phyloP scores from a whole-genome alignment of 2,888 invertebrate genomes.

The Cheilosia scutellata region DNA sequence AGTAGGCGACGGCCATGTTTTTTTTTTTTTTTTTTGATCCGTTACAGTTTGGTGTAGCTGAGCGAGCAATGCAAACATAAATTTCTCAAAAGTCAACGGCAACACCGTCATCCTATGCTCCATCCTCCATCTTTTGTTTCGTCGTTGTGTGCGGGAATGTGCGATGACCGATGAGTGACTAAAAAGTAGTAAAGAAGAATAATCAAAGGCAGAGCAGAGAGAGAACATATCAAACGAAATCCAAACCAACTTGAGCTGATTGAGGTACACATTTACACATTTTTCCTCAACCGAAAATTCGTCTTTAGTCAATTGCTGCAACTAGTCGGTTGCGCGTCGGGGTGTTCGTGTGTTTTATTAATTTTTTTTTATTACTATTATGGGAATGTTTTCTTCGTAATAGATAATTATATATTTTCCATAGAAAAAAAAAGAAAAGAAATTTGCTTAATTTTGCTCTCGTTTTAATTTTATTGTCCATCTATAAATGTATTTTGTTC shows the following conservation, averaged over 20 bases:
- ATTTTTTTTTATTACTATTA: slow-evolving; percentile 58
- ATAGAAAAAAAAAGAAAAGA: slow-evolving; percentile 21
- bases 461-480: slow-evolving; percentile 24
- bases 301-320: slow-evolving; percentile 71
- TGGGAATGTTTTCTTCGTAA: slow-evolving; percentile 58
- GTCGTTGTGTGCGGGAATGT: too few species aligned
- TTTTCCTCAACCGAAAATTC: slow-evolving; percentile 64
- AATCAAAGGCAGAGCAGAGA: slow-evolving; percentile 10
- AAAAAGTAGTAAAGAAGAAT: slow-evolving; percentile 25
- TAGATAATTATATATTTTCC: slow-evolving; percentile 57
- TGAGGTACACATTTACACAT: slow-evolving; percentile 14
- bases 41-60: too few species aligned
- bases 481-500: slow-evolving; percentile 49
- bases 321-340: slow-evolving; percentile 70
- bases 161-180: too few species aligned
- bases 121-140: too few species aligned
- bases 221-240: slow-evolving; percentile 54
- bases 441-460: slow-evolving; percentile 21
- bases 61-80: too few species aligned
- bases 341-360: slow-evolving; percentile 57
- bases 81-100: too few species aligned
- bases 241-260: slow-evolving; percentile 5
- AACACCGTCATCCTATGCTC: too few species aligned
- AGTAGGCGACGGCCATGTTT: too few species aligned
- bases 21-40: too few species aligned